Conservation (phyloP, 2,113 vertebrate genomes). For the Girardinichthys multiradiatus region DNA sequence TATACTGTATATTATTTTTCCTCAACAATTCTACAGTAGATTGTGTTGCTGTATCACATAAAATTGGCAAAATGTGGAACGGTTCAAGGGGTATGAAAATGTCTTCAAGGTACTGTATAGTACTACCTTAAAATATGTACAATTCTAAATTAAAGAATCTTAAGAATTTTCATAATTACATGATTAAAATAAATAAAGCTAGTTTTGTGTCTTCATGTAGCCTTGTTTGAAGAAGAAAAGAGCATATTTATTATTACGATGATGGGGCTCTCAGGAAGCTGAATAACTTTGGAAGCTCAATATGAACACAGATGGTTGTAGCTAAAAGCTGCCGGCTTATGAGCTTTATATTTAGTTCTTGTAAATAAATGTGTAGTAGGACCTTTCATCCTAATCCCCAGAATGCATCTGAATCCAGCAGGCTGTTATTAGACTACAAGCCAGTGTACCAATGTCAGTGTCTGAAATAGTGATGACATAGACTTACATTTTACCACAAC, state of each 20-base stretch:
- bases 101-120: too few species aligned
- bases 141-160: not conserved
- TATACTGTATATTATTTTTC: too few species aligned
- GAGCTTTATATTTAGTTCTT: slow-evolving; percentile 62
- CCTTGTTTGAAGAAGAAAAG: not conserved
- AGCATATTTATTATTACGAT: not conserved
- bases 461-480: slow-evolving; percentile 48
- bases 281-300: slow-evolving; percentile 48
- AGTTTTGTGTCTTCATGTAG: not conserved
- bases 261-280: not conserved
- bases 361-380: slow-evolving; percentile 73
- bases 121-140: not conserved
- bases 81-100: too few species aligned
- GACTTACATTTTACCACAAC: slow-evolving; percentile 61
- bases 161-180: not conserved
- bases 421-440: slow-evolving; percentile 51
- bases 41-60: too few species aligned
- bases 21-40: too few species aligned
- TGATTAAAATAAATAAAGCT: not conserved
- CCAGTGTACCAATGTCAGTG: slow-evolving; percentile 34
- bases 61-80: too few species aligned
- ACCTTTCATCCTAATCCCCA: slow-evolving; percentile 59
- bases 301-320: slow-evolving; percentile 39
- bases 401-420: slow-evolving; percentile 62
- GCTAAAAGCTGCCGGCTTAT: slow-evolving; percentile 49